Evolutionary conservation across 2,888 invertebrate species (phyloP).

Genomic region (Colostygia pectinataria): DNA sequence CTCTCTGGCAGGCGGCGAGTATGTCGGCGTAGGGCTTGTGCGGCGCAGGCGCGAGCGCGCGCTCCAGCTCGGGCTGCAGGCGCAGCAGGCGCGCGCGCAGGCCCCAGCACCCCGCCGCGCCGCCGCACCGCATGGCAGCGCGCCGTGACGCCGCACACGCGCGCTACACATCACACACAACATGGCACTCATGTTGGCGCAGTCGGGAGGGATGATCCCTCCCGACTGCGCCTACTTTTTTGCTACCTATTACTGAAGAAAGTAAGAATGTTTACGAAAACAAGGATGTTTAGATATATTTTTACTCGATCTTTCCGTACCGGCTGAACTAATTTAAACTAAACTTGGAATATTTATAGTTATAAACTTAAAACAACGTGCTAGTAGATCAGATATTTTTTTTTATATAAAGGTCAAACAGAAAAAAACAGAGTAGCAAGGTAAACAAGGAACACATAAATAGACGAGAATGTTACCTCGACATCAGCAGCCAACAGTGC

Average conservation of each 20-base stretch:
- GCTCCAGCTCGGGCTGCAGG: slow-evolving; percentile 62
- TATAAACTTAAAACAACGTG: too few species aligned
- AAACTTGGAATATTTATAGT: too few species aligned
- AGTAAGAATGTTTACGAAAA: too few species aligned
- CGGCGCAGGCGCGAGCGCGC: slow-evolving; percentile 51
- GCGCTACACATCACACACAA: slow-evolving; percentile 6
- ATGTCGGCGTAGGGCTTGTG: slow-evolving; percentile 47
- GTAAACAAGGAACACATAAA: neutral
- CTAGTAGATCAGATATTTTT: too few species aligned
- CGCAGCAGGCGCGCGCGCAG: slow-evolving; percentile 63
- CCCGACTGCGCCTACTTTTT: too few species aligned
- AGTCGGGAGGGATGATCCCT: too few species aligned
- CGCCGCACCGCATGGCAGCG: slow-evolving; percentile 50
- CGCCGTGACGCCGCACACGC: slow-evolving; percentile 55
- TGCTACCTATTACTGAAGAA: too few species aligned
- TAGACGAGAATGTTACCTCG: slow-evolving; percentile 80
- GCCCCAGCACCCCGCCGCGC: slow-evolving; percentile 62
- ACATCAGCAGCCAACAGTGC: slow-evolving; percentile 93
- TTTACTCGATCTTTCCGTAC: too few species aligned
- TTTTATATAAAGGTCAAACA: too few species aligned
- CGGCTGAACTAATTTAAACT: too few species aligned
- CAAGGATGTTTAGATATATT: too few species aligned
- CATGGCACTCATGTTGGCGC: neutral
- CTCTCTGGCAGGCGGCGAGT: slow-evolving; percentile 49
- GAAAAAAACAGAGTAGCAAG: too few species aligned